These are phyloP conservation scores for Zosterops japonicus DNA, from an alignment of 2,113 vertebrate genomes.

Conservation along the genomic window DNA sequence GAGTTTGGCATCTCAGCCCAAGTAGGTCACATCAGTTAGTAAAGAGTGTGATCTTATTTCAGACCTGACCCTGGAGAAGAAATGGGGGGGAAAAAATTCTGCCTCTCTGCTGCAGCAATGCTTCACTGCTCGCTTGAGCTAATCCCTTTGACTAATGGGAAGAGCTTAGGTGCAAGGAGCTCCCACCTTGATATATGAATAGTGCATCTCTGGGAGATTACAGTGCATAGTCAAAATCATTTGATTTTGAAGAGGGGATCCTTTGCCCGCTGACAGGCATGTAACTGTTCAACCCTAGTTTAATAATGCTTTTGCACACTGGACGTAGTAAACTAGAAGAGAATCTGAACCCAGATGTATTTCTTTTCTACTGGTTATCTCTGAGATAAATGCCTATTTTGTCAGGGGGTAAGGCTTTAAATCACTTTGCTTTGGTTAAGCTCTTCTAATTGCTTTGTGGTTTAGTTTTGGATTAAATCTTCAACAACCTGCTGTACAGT, in stretches of 20 bases:
- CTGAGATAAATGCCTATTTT: not conserved
- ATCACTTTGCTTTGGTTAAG: not conserved
- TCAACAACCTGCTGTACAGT: not conserved
- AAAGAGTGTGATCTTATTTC: not conserved
- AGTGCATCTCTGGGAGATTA: not conserved
- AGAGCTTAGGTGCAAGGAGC: not conserved
- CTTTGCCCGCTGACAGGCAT: not conserved
- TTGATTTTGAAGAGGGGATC: not conserved
- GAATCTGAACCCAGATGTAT: not conserved
- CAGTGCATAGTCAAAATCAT: not conserved
- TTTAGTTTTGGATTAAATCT: not conserved
- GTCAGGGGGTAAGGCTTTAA: not conserved
- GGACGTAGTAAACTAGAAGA: not conserved
- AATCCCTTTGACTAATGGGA: not conserved
- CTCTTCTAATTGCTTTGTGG: not conserved
- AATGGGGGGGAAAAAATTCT: not conserved
- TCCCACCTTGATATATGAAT: not conserved
- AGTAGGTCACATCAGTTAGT: not conserved
- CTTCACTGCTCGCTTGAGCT: not conserved
- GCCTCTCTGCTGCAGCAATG: not conserved
- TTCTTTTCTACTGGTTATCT: not conserved
- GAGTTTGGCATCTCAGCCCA: fast-evolving
- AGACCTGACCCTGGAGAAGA: not conserved
- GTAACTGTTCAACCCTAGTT: not conserved
- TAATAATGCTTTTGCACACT: not conserved